Evolutionary conservation across 2,113 vertebrate species (phyloP).

Genomic region (rabbit (Oryctolagus cuniculus)): DNA sequence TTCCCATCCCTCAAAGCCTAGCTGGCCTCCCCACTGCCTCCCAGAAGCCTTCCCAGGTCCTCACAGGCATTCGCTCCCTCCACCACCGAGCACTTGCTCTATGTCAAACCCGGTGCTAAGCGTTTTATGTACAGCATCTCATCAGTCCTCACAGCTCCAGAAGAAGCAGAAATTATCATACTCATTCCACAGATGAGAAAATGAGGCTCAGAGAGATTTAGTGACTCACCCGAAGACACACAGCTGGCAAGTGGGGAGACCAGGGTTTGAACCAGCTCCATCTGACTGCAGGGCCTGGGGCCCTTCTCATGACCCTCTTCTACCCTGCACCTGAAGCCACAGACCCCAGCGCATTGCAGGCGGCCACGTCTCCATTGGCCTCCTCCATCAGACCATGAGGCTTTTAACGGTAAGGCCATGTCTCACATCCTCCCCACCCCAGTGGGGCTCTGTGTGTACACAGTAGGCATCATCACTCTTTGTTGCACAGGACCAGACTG

Average conservation of each 20-base stretch:
- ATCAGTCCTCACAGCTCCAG: background rate
- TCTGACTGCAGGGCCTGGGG: fast-evolving
- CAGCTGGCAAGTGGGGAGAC: background rate
- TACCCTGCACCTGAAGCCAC: background rate
- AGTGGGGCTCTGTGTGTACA: background rate
- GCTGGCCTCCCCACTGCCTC: background rate
- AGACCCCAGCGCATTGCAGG: too few species aligned
- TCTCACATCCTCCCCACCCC: background rate
- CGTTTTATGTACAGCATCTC: background rate
- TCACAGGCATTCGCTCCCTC: background rate
- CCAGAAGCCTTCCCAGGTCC: background rate
- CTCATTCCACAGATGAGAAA: background rate
- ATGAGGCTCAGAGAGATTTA: background rate
- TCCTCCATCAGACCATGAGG: background rate
- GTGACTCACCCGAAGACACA: background rate
- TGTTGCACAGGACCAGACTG: background rate
- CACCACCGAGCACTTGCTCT: background rate
- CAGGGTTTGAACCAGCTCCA: background rate
- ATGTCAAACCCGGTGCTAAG: background rate
- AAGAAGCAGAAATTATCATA: background rate
- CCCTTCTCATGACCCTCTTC: background rate
- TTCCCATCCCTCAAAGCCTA: background rate
- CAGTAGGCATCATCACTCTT: background rate
- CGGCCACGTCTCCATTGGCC: background rate
- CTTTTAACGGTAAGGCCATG: background rate